Evolutionary conservation across 2,113 vertebrate genomes (phyloP).

Genomic region (Cepphus grylle): DNA sequence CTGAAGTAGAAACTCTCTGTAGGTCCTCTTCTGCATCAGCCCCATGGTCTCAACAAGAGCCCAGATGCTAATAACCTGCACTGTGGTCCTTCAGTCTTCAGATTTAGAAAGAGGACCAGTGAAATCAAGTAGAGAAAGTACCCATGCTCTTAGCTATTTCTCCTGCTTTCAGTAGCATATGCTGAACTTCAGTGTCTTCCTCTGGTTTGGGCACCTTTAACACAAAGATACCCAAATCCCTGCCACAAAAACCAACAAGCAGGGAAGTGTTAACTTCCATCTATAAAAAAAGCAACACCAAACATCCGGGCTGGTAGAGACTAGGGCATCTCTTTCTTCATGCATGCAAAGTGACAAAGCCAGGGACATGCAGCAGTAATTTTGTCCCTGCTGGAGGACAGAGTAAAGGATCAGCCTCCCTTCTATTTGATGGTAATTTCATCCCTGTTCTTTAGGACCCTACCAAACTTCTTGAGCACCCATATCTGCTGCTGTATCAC

Average conservation of each 20-base stretch:
- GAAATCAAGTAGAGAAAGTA: not conserved
- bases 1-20: not conserved
- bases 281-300: not conserved
- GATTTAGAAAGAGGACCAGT: not conserved
- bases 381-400: no score
- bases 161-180: not conserved
- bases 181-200: not conserved
- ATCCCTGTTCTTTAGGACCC: not conserved
- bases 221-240: rapidly evolving
- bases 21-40: not conserved
- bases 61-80: not conserved
- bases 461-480: not conserved
- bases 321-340: not conserved
- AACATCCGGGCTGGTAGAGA: not conserved
- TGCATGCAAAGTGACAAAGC: not conserved
- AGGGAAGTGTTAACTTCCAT: not conserved
- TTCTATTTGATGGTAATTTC: not conserved
- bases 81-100: not conserved
- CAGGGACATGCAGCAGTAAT: no score
- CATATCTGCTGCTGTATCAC: rapidly evolving
- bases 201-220: not conserved
- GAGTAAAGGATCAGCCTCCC: no score
- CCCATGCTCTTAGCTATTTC: not conserved
- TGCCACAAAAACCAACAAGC: not conserved
- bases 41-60: not conserved